Evolutionary conservation across 2,113 vertebrate genomes (phyloP), one percentile per base, ranked within the genome.

Genomic region (Alexandromys fortis): DNA sequence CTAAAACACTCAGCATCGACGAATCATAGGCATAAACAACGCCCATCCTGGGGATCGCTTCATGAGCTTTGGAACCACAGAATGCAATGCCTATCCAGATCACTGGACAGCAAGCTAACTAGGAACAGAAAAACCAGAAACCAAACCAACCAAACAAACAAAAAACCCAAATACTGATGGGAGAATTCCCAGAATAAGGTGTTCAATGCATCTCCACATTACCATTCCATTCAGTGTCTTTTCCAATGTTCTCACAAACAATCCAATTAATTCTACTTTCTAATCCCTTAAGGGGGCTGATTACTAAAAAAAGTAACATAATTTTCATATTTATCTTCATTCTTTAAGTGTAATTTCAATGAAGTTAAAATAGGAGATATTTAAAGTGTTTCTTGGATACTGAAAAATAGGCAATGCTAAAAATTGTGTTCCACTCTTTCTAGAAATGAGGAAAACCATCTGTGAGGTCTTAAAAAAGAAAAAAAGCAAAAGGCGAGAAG

Each of bases 181-280:
- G 63, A 97, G 68, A 94, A 86, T 89, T 92, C 83, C 89, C 88
- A 96, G 93, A 91, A 38, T 38, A 78, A 77, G 70, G 65, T 83
- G 68, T 68, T 92, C 67, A 89, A 94, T 22, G n/a, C 47, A 89
- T 45, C 21, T 90, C 85, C 94, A 90, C 89, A 95, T 5, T 78
- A 92, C 45, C 58, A 70, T 35, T 85, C 67, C 55, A 94, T 83
- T 92, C 78, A 75, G 72, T 67, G 91, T 68, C 65, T 76, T 89
- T 95, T 79, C 55, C 72, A 88, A 38, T 78, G 55, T 94, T 58
- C 58, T 52, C 49, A 92, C 72, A 83, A 94, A 91, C 52, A 65
- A 73, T 79, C 73, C 89, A 97, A 94, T 94, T 73, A 97, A 72
- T 88, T 77, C 94, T 93, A 82, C 63, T 82, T 94, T 91, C 89